Evolutionary conservation across 1,140 invertebrate species (phyloP), one percentile per base, ranked within the genome.

Genomic region (Drosophila nannoptera): DNA sequence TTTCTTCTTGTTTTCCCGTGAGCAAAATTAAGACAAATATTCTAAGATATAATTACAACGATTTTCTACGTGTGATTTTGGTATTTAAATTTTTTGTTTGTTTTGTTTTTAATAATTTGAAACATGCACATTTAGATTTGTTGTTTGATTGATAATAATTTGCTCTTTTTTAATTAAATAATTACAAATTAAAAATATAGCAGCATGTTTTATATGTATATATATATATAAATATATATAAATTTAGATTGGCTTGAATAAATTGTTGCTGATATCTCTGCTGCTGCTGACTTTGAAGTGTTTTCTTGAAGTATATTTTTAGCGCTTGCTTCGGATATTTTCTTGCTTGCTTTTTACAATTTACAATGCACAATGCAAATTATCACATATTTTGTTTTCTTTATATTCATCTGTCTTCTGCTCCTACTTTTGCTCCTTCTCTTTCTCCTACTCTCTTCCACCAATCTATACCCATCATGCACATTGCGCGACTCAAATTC

Each of bases 341-440:
- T 50, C 62, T 59, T 65, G 50, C 50, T 61, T 75, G 49, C 40
- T 69, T 72, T 73, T 74, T 86, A 86, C 81, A 86, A 86, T 87
- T 86, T 86, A 86, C 81, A 86, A 86, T 87, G 84, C 84, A 87
- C 84, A 87, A 87, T 87, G 84, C 84, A 87, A 87, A 84, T 87
- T 87, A 87, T 87, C 84, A 87, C 84, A 84, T 87, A 73, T 81
- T 65, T 73, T 69, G 40, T 80, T 78, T 71, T 69, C 43, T 73
- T 56, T 52, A 72, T 78, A 73, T 46, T 56, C 32, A 31, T 22
- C 8, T 53, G 12, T 71, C 63, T 59, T 42, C 9, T n/a, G 43
- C 16, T 14, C 46, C 22, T 32, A 49, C 49, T 12, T 63, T 55
- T 42, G 7, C 22, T 55, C 22, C 48, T 49, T 53, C 36, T 43